phyloP scores from a whole-genome alignment of 2,113 vertebrate genomes.

The Vanacampus margaritifer region DNA sequence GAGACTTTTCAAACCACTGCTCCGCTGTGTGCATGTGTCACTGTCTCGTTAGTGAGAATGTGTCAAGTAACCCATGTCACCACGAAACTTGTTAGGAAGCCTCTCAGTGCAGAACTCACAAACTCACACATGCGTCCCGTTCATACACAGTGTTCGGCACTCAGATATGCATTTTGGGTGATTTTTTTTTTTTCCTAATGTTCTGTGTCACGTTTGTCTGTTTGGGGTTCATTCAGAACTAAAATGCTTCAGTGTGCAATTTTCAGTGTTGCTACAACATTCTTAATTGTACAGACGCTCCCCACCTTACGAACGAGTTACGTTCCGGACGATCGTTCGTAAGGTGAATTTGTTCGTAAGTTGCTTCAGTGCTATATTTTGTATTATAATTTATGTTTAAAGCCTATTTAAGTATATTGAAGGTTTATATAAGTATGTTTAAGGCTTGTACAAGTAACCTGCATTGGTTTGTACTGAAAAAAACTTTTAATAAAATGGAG shows the following conservation, averaged over 20 bases:
- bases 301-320: too few species aligned
- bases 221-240: background rate
- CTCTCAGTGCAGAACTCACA: constrained; percentile 8
- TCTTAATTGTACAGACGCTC: too few species aligned
- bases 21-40: background rate
- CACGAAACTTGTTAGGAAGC: constrained; percentile 38
- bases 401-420: too few species aligned
- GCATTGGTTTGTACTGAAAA: too few species aligned
- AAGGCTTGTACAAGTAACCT: too few species aligned
- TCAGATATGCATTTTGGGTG: background rate
- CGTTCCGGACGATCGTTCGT: too few species aligned
- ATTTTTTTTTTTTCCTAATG: background rate
- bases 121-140: background rate
- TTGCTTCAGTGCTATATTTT: too few species aligned
- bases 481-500: too few species aligned
- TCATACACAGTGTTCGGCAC: too few species aligned
- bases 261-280: background rate
- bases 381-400: too few species aligned
- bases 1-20: constrained; percentile 19
- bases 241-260: background rate
- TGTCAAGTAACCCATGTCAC: constrained; percentile 32
- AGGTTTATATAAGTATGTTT: too few species aligned
- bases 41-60: constrained; percentile 44
- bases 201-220: background rate
- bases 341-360: too few species aligned